A percentile compares a stretch with the other conserved stretches of the same genome.
phyloP scores from a whole-genome alignment of 2,113 vertebrate genomes.

The Amphilophus citrinellus region DNA sequence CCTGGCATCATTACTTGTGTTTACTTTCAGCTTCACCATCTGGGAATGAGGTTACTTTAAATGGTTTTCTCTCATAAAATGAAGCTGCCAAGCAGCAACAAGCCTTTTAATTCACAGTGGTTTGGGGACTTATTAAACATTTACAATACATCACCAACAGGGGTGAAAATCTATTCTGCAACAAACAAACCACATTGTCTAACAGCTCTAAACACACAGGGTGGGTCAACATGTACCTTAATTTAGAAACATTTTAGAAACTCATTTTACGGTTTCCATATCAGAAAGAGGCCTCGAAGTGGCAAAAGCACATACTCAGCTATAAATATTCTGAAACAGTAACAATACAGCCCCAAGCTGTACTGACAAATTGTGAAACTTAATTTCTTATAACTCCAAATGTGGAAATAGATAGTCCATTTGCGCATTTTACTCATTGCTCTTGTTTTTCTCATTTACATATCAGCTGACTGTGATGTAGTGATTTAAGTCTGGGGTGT shows the following conservation, averaged over 20 bases:
- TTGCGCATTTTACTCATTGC: neutral
- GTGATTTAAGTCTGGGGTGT: neutral
- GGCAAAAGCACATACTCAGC: neutral
- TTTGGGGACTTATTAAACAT: conserved; percentile 1
- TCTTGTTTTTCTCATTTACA: neutral
- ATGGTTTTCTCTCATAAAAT: neutral
- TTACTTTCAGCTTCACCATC: neutral
- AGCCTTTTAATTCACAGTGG: neutral
- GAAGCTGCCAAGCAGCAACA: neutral
- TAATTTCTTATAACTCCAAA: too few relatives aligned
- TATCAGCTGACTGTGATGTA: neutral
- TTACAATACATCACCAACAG: neutral
- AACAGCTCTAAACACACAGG: neutral
- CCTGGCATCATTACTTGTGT: neutral
- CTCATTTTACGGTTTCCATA: neutral
- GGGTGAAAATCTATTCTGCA: neutral
- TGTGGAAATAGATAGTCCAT: too few relatives aligned
- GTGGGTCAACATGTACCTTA: neutral
- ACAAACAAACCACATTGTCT: neutral
- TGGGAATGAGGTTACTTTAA: conserved; percentile 1
- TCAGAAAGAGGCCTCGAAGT: neutral
- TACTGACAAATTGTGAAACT: neutral
- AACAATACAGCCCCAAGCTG: neutral
- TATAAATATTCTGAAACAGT: neutral
- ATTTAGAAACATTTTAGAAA: neutral